phyloP scores from a whole-genome alignment of 2,113 vertebrate species.

The Propithecus coquereli region DNA sequence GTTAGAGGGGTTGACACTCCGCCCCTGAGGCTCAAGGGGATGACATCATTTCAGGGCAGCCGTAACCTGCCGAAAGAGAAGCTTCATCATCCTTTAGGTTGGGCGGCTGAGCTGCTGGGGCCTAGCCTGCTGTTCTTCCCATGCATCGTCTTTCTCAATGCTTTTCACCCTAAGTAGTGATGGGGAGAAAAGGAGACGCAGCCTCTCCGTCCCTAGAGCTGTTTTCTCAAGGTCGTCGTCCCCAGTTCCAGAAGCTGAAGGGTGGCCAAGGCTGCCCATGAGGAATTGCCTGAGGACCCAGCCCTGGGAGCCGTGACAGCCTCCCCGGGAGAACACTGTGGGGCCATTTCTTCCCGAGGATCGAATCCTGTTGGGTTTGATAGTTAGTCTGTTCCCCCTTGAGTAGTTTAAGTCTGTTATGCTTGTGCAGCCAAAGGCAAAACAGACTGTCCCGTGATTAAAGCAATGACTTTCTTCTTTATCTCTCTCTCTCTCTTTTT shows the following conservation, averaged over 20 bases:
- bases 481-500: accelerated
- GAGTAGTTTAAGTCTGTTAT: background rate
- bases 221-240: background rate
- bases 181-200: background rate
- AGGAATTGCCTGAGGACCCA: background rate
- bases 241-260: background rate
- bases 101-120: background rate
- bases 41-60: background rate
- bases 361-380: background rate
- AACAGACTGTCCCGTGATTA: background rate
- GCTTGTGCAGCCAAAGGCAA: background rate
- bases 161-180: background rate
- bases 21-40: background rate
- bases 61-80: background rate
- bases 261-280: accelerated
- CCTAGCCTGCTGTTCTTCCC: background rate
- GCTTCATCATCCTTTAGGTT: too few species aligned
- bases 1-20: background rate
- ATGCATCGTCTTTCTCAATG: background rate
- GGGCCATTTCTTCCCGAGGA: background rate
- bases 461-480: background rate
- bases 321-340: accelerated
- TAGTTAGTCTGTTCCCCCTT: background rate
- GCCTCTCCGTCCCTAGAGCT: background rate
- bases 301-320: background rate